phyloP scores from a whole-genome alignment of 35 echinoderm and acorn worm species.

The Apostichopus parvimensis region DNA sequence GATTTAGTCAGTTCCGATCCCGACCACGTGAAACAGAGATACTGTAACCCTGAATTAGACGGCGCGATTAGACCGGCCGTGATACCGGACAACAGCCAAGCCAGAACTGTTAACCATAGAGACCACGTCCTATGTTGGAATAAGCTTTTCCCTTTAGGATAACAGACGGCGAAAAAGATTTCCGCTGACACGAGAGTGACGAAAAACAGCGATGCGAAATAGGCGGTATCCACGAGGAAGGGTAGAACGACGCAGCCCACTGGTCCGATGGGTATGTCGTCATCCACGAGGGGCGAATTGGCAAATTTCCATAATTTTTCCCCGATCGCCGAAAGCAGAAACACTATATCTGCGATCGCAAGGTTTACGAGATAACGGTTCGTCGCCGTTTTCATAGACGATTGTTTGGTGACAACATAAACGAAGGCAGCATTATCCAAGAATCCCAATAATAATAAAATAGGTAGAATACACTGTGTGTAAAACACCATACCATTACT shows the following conservation, averaged over 20 bases:
- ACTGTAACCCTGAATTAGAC: background rate
- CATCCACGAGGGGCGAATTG: slow-evolving; percentile 39
- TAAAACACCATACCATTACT: slow-evolving; percentile 3
- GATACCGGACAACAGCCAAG: slow-evolving; percentile 45
- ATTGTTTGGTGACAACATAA: slow-evolving; percentile 52
- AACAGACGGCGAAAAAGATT: slow-evolving; percentile 71
- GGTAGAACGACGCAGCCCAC: slow-evolving; percentile 47
- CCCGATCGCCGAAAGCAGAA: slow-evolving; percentile 62
- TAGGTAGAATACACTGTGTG: slow-evolving; percentile 15
- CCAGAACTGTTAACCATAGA: background rate
- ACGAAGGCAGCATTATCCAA: slow-evolving; percentile 67
- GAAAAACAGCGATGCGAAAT: slow-evolving; percentile 73
- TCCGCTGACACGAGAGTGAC: slow-evolving; percentile 63
- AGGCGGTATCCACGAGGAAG: slow-evolving; percentile 45
- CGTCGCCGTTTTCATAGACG: slow-evolving; percentile 71
- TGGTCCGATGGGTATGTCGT: slow-evolving; percentile 52
- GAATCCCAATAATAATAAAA: slow-evolving; percentile 54
- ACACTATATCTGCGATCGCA: slow-evolving; percentile 70
- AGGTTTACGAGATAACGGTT: slow-evolving; percentile 81
- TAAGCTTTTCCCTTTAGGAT: slow-evolving; percentile 51
- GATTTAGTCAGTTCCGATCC: background rate
- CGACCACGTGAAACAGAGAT: slow-evolving; percentile 24
- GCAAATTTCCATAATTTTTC: slow-evolving; percentile 65
- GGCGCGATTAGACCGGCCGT: slow-evolving; percentile 4
- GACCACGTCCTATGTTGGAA: slow-evolving; percentile 56